Evolutionary conservation across 2,888 invertebrate species (phyloP).

Genomic region (Cosmia trapezina): DNA sequence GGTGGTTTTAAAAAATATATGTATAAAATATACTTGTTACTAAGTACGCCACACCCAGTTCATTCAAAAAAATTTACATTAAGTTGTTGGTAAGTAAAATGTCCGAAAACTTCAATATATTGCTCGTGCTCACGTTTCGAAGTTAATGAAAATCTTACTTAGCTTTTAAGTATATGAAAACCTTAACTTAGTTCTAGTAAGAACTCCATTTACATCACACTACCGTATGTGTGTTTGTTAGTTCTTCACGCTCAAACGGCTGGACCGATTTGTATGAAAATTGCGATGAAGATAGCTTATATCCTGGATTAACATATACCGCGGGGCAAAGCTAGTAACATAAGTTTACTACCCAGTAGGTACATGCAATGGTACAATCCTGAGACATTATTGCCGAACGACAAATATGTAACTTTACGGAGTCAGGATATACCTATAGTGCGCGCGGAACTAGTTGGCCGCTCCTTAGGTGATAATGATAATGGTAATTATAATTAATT

Average conservation of each 20-base stretch:
- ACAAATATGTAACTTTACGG: not conserved
- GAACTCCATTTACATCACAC: no score
- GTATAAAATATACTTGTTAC: not conserved
- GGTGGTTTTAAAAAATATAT: no score
- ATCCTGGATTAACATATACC: no score
- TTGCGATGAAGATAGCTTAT: no score
- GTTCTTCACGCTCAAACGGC: no score
- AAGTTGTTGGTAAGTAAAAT: slow-evolving; percentile 16
- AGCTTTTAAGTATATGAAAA: slow-evolving; percentile 37
- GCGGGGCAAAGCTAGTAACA: no score
- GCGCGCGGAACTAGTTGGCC: no score
- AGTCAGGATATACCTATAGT: no score
- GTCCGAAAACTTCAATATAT: slow-evolving; percentile 27
- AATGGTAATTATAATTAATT: no score
- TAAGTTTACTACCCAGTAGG: not conserved
- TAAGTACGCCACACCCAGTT: not conserved
- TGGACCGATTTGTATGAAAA: no score
- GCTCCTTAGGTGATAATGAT: no score
- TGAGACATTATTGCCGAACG: not conserved
- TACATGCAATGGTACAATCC: not conserved
- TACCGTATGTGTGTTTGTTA: no score
- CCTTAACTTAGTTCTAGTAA: slow-evolving; percentile 25
- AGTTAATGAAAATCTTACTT: slow-evolving; percentile 43
- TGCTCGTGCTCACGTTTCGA: slow-evolving; percentile 5
- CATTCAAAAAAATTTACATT: slow-evolving; percentile 19